phyloP scores from a whole-genome alignment of 2,797 vertebrate genomes.

The Manis pentadactyla region DNA sequence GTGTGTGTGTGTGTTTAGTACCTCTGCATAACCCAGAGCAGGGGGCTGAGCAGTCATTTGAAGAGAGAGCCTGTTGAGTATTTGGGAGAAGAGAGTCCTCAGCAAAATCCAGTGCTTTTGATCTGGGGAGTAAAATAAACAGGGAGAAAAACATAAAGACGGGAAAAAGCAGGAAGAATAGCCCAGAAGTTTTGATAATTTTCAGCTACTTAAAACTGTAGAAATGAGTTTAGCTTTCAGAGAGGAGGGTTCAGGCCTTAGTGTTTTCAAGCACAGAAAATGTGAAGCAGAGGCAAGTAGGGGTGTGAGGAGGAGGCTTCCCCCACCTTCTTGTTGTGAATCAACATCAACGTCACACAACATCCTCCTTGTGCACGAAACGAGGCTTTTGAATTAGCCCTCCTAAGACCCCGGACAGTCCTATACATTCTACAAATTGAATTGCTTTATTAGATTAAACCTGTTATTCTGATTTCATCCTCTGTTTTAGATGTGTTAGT shows the following conservation, averaged over 20 bases:
- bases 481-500: slow-evolving; percentile 33
- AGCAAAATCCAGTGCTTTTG: not conserved
- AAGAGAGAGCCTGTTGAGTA: not conserved
- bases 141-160: not conserved
- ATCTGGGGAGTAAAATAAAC: not conserved
- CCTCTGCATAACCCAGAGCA: not conserved
- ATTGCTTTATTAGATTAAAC: slow-evolving; percentile 23
- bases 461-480: not conserved
- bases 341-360: no score
- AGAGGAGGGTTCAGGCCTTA: not conserved
- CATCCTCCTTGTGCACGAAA: not conserved
- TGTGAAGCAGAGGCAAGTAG: not conserved
- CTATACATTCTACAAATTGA: not conserved
- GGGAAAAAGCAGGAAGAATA: not conserved
- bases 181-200: not conserved
- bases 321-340: not conserved
- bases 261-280: not conserved
- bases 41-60: not conserved
- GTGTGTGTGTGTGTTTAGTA: not conserved
- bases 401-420: not conserved
- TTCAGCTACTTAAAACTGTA: not conserved
- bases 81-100: not conserved
- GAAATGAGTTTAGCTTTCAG: not conserved
- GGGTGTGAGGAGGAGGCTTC: not conserved
- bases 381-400: not conserved